Base-by-base conservation (phyloP, 2,888 invertebrate genomes). In the Ophioninae sp. region DNA sequence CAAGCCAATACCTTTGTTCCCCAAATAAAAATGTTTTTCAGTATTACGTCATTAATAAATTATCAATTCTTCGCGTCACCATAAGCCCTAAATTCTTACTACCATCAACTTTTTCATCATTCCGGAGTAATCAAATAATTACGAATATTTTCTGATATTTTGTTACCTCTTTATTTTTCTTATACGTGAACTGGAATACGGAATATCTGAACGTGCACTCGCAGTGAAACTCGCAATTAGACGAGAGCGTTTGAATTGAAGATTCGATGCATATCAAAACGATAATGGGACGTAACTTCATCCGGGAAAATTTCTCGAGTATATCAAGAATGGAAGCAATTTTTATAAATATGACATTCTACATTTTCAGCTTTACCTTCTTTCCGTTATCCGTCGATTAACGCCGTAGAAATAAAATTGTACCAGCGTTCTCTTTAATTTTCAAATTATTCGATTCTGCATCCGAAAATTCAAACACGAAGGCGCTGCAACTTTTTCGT, bases 291-390 rank as follows among this genome's bases (percentile, higher is more conserved):
- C 21, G 44, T 2, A 50, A 21, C 41, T 23, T 21, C 7, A 8
- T 44, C 6, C 10, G 50, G 23, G 23, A 21, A 68, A 44, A 17
- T 17, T 44, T 68, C 44, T 68, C 7, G 13, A 6, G 44, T 21
- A 44, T 21, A 2, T 3, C 44, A 23, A 21, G 5, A 17, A 20
- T 44, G 13, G n/a, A 68, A 10, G 13, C 50, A 68, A 56, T 69
- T 77, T 62, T 64, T 10, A 44, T 62, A 62, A 69, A 61, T 59
- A 50, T 17, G 44, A 37, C 44, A 7, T 64, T 56, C 30, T n/a
- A 30, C 41, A 39, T 41, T 13, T 13, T 61, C 21, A 3, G n/a
- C 7, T 20, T 61, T 13, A 21, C 13, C 30, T 59, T 41, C 30
- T 41, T 20, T 21, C 17, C 41, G 17, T 5, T 10, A 20, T 64